Evolutionary conservation across 2,888 invertebrate species (phyloP).

Genomic region (Alloscopus bannaensis): DNA sequence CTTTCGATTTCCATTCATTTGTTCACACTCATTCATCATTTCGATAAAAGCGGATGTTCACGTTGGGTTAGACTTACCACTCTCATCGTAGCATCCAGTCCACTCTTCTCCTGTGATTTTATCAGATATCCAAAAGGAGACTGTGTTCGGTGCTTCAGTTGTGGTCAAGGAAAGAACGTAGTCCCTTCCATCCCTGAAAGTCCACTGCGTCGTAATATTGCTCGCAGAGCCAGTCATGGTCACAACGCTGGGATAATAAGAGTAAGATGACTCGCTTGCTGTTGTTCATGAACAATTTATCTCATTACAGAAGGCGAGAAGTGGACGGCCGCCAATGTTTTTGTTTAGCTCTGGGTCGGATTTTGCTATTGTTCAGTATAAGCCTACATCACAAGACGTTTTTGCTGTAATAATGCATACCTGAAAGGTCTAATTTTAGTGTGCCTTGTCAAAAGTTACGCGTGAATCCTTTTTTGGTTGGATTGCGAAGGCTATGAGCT

Average conservation of each 20-base stretch:
- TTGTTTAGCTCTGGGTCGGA: slow-evolving; percentile 6
- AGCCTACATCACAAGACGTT: slow-evolving; percentile 17
- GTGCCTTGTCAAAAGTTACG: not conserved
- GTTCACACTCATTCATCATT: slow-evolving; percentile 73
- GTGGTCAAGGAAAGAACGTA: slow-evolving; percentile 67
- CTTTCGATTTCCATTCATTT: not conserved
- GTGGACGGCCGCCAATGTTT: slow-evolving; percentile 12
- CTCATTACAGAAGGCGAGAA: slow-evolving; percentile 7
- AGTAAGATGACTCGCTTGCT: slow-evolving; percentile 13
- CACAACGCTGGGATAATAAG: slow-evolving; percentile 12
- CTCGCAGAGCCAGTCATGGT: slow-evolving; percentile 48
- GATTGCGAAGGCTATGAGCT: slow-evolving; percentile 38
- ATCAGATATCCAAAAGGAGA: slow-evolving; percentile 77
- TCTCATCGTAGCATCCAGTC: slow-evolving; percentile 78
- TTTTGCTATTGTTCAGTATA: no score
- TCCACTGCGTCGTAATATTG: slow-evolving; percentile 64
- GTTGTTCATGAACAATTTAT: slow-evolving; percentile 1
- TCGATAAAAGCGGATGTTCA: slow-evolving; percentile 21
- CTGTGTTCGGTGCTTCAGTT: slow-evolving; percentile 75
- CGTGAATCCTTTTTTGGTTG: slow-evolving; percentile 30
- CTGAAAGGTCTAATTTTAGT: slow-evolving; percentile 25
- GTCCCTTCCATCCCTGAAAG: slow-evolving; percentile 70
- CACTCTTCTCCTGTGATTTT: slow-evolving; percentile 79
- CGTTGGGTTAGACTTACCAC: slow-evolving; percentile 76
- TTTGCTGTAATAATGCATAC: slow-evolving; percentile 12